phyloP scores from a whole-genome alignment of 92 coral and sea anemone genomes.

The Parazoanthus swiftii region DNA sequence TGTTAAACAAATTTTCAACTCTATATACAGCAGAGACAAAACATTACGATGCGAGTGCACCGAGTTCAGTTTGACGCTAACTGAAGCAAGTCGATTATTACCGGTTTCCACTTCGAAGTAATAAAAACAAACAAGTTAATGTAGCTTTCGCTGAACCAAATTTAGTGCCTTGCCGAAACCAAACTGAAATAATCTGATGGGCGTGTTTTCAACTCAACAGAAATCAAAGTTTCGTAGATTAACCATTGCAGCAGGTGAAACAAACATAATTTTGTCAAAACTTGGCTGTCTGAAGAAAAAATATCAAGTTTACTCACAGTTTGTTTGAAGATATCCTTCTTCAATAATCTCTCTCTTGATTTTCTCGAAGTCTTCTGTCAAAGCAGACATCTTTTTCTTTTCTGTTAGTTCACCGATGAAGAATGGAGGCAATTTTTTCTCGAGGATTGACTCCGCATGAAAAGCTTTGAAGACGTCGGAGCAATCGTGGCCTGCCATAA shows the following conservation, averaged over 20 bases:
- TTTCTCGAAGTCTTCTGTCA: conserved; percentile 80
- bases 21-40: not conserved
- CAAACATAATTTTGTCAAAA: not conserved
- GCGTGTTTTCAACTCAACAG: conserved; percentile 8
- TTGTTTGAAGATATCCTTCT: conserved; percentile 79
- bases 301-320: conserved; percentile 76
- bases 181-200: not conserved
- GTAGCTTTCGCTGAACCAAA: not conserved
- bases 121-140: not conserved
- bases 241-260: conserved; percentile 35
- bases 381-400: conserved; percentile 55
- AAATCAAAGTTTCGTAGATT: conserved; percentile 33
- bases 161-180: not conserved
- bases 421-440: conserved; percentile 82
- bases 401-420: conserved; percentile 75
- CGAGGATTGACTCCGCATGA: conserved; percentile 81
- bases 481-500: conserved; percentile 96
- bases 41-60: not conserved
- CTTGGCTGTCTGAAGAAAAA: conserved; percentile 15
- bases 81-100: not conserved
- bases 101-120: not conserved
- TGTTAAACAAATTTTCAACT: not conserved
- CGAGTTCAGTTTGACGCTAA: not conserved
- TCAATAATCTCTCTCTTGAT: conserved; percentile 76
- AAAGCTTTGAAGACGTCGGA: conserved; percentile 97